Conservation (phyloP, 2,113 vertebrate species). For the Tachysurus fulvidraco region DNA sequence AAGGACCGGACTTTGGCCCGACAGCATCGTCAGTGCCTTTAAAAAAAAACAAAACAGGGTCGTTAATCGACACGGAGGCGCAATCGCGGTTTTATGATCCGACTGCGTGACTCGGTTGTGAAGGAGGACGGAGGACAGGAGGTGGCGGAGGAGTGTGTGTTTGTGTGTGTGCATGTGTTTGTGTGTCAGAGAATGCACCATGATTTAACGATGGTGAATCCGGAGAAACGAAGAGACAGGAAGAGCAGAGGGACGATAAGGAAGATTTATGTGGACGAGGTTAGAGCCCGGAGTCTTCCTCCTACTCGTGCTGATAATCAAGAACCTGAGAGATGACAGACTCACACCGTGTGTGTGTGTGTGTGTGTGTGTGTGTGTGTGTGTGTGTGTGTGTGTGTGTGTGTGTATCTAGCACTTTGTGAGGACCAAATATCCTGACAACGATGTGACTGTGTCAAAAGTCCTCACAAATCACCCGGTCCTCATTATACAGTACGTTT, state of each 20-base stretch:
- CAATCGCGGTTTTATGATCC: constrained; percentile 40
- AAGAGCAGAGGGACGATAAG: background rate
- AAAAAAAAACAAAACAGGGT: constrained; percentile 19
- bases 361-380: background rate
- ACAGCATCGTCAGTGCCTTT: background rate
- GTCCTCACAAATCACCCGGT: background rate
- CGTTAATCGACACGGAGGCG: constrained; percentile 50
- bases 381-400: constrained; percentile 11
- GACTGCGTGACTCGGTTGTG: constrained; percentile 25
- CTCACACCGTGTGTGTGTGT: constrained; percentile 9
- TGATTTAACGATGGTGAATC: background rate
- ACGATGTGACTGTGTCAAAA: background rate
- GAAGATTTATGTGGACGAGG: constrained; percentile 14
- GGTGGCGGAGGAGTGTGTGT: constrained; percentile 9
- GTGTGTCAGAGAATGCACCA: background rate
- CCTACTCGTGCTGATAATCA: background rate
- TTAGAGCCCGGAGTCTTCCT: background rate
- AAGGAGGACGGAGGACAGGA: background rate
- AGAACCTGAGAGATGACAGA: background rate
- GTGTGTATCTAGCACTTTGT: background rate
- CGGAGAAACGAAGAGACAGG: background rate
- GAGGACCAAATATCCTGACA: background rate
- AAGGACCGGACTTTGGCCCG: constrained; percentile 64
- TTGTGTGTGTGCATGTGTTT: too few species aligned
- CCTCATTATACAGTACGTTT: background rate